Evolutionary conservation across 2,113 vertebrate species (phyloP).

Genomic region (Gobio gobio): DNA sequence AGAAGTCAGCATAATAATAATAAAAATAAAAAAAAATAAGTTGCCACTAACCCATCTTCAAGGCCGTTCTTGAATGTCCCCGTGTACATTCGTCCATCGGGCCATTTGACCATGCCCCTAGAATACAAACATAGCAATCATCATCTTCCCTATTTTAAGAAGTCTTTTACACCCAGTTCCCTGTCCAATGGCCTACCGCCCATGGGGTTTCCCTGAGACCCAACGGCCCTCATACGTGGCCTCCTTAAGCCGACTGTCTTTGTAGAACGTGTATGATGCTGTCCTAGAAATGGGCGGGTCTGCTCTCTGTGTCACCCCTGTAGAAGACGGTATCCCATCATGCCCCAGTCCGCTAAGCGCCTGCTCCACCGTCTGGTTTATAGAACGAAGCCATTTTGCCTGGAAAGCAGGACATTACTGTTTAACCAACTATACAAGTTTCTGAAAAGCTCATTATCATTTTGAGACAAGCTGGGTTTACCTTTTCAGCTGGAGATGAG

Average conservation of each 20-base stretch:
- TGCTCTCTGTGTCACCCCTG: slow-evolving; percentile 74
- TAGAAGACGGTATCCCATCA: slow-evolving; percentile 65
- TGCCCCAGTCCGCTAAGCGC: slow-evolving; percentile 78
- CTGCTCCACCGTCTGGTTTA: slow-evolving; percentile 94
- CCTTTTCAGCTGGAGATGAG: slow-evolving; percentile 91
- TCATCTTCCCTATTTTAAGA: neutral
- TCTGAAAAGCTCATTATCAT: neutral
- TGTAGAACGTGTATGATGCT: slow-evolving; percentile 94
- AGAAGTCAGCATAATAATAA: neutral
- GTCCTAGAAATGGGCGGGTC: slow-evolving; percentile 92
- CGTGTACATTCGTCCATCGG: slow-evolving; percentile 90
- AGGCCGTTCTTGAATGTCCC: slow-evolving; percentile 91
- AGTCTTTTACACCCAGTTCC: neutral
- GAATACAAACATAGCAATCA: slow-evolving; percentile 24
- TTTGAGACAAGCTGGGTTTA: slow-evolving; percentile 56
- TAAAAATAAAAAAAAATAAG: neutral
- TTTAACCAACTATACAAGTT: neutral
- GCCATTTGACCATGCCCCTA: slow-evolving; percentile 92
- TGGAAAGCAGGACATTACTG: slow-evolving; percentile 59
- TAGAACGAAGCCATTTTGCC: slow-evolving; percentile 93
- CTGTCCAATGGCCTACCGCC: slow-evolving; percentile 79
- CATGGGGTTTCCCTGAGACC: slow-evolving; percentile 90
- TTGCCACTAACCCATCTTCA: slow-evolving; percentile 88
- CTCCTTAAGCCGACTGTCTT: slow-evolving; percentile 91
- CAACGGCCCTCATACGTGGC: slow-evolving; percentile 90